Percentiles rank a stretch among this genome's conserved stretches.
These are phyloP conservation scores for Chinchilla lanigera DNA, from an alignment of 2,113 vertebrate species.

Conservation along the genomic window DNA sequence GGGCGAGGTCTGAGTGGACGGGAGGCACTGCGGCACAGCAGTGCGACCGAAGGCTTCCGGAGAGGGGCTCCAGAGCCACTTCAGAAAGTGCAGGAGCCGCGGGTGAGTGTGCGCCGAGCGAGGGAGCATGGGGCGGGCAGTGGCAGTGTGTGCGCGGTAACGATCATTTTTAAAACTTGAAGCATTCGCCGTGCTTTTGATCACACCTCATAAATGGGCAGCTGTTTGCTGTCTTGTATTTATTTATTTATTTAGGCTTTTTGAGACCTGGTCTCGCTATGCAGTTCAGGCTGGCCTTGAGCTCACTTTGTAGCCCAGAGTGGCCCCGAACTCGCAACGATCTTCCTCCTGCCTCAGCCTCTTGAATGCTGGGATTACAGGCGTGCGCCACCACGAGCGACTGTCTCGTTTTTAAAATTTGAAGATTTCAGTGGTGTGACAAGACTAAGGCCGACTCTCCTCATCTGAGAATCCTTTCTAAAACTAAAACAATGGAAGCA, in stretches of 20 bases:
- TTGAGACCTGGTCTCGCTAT: too few relatives aligned
- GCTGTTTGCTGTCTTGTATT: not conserved
- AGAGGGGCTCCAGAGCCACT: not conserved
- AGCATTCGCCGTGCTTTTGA: not conserved
- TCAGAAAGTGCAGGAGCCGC: not conserved
- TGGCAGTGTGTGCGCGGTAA: not conserved
- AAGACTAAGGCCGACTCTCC: not conserved
- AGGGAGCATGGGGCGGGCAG: not conserved
- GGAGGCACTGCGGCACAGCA: not conserved
- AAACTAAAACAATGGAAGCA: not conserved
- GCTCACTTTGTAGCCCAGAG: too few relatives aligned
- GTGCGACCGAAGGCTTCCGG: not conserved
- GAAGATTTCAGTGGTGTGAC: not conserved
- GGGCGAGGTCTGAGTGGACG: not conserved
- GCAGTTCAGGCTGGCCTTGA: too few relatives aligned
- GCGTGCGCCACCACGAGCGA: too few relatives aligned
- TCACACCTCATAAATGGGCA: not conserved
- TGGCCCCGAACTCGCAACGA: too few relatives aligned
- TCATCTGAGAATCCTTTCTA: not conserved
- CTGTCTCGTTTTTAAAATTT: not conserved
- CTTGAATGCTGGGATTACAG: too few relatives aligned
- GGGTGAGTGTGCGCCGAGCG: not conserved
- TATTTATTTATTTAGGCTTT: too few relatives aligned
- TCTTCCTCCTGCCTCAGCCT: too few relatives aligned
- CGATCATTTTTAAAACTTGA: not conserved